A percentile compares a stretch with the other conserved stretches of the same genome.
Conservation (phyloP, 2,113 vertebrate species). For the Oenanthe melanoleuca region DNA sequence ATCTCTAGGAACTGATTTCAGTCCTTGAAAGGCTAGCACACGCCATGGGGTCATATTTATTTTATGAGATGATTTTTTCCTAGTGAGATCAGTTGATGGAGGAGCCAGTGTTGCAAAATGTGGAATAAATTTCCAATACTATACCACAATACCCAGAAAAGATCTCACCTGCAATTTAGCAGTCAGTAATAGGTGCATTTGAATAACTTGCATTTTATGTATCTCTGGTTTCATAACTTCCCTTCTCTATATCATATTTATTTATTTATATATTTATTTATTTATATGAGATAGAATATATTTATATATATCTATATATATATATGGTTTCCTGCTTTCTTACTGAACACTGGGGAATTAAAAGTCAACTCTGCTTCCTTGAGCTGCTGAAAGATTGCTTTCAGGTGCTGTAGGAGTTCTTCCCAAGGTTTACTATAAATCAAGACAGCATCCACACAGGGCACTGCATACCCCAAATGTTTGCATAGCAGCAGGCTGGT, state of each 20-base stretch:
- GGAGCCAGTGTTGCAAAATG: neutral
- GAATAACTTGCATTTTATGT: neutral
- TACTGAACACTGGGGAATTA: constrained; percentile 16
- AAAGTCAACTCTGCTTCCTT: constrained; percentile 50
- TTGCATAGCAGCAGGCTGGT: neutral
- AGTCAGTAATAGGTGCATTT: constrained; percentile 27
- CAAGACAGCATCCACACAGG: constrained; percentile 12
- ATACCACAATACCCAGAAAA: neutral
- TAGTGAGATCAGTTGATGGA: constrained; percentile 61
- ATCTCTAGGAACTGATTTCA: constrained; percentile 58
- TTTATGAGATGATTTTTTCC: constrained; percentile 66
- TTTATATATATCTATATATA: neutral
- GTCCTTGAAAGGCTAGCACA: constrained; percentile 42
- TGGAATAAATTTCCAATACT: constrained; percentile 35
- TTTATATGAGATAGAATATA: neutral
- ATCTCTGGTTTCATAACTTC: constrained; percentile 47
- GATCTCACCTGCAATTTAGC: constrained; percentile 36
- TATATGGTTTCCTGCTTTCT: constrained; percentile 33
- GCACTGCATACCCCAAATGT: neutral
- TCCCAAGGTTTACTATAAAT: constrained; percentile 29
- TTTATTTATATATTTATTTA: neutral
- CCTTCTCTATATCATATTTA: neutral
- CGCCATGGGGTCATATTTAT: constrained; percentile 43
- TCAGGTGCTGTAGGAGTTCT: constrained; percentile 65
- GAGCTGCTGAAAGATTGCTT: constrained; percentile 58